Evolutionary conservation across 2,113 vertebrate species (phyloP), one percentile per base, ranked within the genome.

Genomic region (Elaphurus davidianus): DNA sequence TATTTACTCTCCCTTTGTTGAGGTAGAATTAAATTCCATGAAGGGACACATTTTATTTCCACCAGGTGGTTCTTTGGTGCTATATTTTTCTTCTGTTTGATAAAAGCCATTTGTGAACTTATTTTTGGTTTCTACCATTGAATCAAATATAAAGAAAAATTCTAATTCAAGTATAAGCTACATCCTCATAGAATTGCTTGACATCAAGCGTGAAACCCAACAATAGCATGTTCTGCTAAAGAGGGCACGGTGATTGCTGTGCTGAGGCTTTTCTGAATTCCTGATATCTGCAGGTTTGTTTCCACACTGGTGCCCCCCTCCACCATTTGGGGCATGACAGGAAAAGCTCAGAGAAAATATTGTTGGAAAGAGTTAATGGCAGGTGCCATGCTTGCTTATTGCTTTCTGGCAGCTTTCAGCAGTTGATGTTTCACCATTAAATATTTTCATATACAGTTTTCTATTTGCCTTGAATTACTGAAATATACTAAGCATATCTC

Each of bases 401-500:
- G 96, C 79, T 97, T 97, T 98, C 89, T 91, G 96, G 95, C 93
- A 97, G 96, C 97, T 97, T 98, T 98, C 83, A 97, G 98, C 97
- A 96, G 71, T 98, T 98, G 96, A 98, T 98, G 96, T 78, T 83
- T 98, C 98, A 97, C 95, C 98, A 98, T 99, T 99, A 99, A 99
- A 99, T 99, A 99, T 99, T 99, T 99, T 99, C 98, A 98, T 98
- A 97, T 98, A 87, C 98, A 99, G 98, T 98, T 98, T 98, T 98
- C 98, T 99, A 98, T 99, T 99, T 99, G 98, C 98, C 98, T 99
- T 99, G 99, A 99, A 99, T 99, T 99, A 99, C 99, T 98, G 98
- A 99, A 99, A 99, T 99, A 98, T 98, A 98, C 98, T 99, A 99
- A 99, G 98, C 91, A 98, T 98, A 98, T 98, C 98, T 99, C 99